Evolutionary conservation across 64 coral and sea anemone genomes (phyloP), one percentile per base, ranked within the genome.

Genomic region (Stichodactyla helianthus): DNA sequence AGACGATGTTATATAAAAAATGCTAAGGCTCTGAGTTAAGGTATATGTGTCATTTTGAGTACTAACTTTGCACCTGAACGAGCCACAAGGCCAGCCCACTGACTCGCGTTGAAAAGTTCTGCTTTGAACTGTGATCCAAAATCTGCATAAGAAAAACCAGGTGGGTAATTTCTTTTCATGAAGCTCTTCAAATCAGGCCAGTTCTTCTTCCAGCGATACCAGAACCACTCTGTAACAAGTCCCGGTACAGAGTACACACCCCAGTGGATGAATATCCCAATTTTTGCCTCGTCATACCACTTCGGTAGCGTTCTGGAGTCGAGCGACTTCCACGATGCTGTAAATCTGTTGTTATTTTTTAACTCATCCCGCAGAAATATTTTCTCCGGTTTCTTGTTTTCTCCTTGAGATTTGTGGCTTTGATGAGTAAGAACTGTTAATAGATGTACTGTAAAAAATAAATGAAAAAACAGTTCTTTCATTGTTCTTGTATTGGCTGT

Each of bases 261-360:
- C 90, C 90, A 92, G 85, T 92, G 90, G 11, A 92, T 85, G 86
- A 92, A 92, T 81, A 92, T 92, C 19, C 90, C 90, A 74, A 92
- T 87, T 59, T 92, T 92, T 20, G 90, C 90, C 25, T 92, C 90
- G n/a, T 92, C 90, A 18, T 92, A 92, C 90, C 90, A 92, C n/a
- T 20, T 22, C 2, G 90, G 90, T 16, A 87, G 79, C 16, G 61
- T 11, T 51, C 90, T 78, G 51, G 79, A 82, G 17, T 92, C 90
- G 3, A 92, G 78, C 4, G 90, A 92, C 18, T 82, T 59, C 90
- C 90, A 92, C 76, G 74, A 67, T 2, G 74, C 17, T 31, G 85
- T 67, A 14, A 74, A 74, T 25, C 8, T 74, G 2, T 74, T 74
- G n/a, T 74, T 7, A 31, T 10, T 74, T 11, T 74, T 26, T 27